Evolutionary conservation across 2,113 vertebrate species (phyloP).

Genomic region (Megaceryle maxima): DNA sequence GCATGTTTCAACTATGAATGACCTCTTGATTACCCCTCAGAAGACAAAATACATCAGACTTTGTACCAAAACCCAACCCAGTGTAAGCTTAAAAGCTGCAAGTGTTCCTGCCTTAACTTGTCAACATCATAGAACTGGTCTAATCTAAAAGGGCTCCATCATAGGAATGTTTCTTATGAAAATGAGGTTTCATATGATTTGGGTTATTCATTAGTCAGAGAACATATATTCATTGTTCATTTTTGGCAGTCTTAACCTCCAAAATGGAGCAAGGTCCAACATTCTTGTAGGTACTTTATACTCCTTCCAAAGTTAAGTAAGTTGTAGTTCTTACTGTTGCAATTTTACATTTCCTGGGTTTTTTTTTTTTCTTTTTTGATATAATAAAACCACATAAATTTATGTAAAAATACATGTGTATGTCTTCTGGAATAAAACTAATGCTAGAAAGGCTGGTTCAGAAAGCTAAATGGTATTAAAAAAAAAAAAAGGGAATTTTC

Average conservation of each 20-base stretch:
- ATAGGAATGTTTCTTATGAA: not conserved
- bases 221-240: not conserved
- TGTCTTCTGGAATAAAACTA: not conserved
- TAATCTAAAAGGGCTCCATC: not conserved
- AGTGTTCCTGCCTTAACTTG: not conserved
- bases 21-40: not conserved
- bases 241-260: not conserved
- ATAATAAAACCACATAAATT: not conserved
- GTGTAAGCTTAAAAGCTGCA: not conserved
- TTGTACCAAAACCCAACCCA: not conserved
- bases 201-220: not conserved
- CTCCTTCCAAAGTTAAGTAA: not conserved
- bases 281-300: not conserved
- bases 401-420: not conserved
- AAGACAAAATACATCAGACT: not conserved
- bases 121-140: not conserved
- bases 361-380: not conserved
- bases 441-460: not conserved
- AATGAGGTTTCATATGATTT: not conserved
- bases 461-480: not conserved
- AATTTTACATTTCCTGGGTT: not conserved
- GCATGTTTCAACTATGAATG: not conserved
- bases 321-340: not conserved
- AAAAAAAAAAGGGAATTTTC: not conserved
- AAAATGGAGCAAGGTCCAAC: not conserved